Evolutionary conservation across 2,797 vertebrate species (phyloP).

Genomic region (Anas bernieri): DNA sequence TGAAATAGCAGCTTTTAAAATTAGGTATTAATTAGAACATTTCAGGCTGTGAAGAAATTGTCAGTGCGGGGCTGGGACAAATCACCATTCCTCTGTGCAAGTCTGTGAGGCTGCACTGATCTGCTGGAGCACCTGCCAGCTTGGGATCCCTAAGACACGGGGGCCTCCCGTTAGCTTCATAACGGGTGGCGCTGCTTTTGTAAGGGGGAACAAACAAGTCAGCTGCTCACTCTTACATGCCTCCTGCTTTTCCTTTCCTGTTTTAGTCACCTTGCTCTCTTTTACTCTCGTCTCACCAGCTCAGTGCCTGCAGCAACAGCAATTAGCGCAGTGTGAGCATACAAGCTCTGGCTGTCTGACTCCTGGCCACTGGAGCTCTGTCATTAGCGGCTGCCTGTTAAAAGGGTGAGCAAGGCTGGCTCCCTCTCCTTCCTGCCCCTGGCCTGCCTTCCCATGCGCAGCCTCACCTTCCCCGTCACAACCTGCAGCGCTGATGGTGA

Average conservation of each 20-base stretch:
- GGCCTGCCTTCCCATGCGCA: background rate
- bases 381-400: slow-evolving; percentile 66
- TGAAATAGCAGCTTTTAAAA: background rate
- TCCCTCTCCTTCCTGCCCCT: slow-evolving; percentile 29
- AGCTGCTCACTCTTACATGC: background rate
- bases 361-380: slow-evolving; percentile 24
- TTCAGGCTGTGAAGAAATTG: background rate
- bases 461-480: background rate
- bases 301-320: slow-evolving; percentile 26
- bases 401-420: slow-evolving; percentile 48
- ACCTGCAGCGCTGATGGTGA: background rate
- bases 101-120: background rate
- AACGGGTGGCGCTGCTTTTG: background rate
- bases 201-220: background rate
- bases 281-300: background rate
- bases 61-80: background rate
- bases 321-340: background rate
- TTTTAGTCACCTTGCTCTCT: background rate
- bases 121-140: background rate
- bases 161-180: background rate
- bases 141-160: rapidly evolving
- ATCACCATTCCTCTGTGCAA: background rate
- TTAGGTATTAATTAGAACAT: background rate
- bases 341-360: slow-evolving; percentile 27
- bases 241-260: background rate